phyloP scores from a whole-genome alignment of 2,888 invertebrate genomes.

The Drosophila rellima region DNA sequence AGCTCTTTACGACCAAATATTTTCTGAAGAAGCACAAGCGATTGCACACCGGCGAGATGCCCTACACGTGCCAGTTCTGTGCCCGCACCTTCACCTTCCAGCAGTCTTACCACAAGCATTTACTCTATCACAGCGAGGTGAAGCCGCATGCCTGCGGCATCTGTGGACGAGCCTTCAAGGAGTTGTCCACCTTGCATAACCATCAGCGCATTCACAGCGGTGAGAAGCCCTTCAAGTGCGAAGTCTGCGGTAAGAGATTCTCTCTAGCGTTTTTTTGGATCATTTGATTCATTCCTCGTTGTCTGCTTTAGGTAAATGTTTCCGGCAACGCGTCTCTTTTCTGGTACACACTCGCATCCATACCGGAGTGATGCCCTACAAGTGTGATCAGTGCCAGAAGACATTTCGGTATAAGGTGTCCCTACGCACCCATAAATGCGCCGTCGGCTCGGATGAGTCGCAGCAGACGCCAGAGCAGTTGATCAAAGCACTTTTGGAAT shows the following conservation, averaged over 20 bases:
- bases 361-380: slow-evolving; percentile 94
- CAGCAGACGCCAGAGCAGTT: slow-evolving; percentile 78
- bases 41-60: slow-evolving; percentile 95
- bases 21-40: slow-evolving; percentile 95
- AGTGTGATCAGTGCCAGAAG: slow-evolving; percentile 92
- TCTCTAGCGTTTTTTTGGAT: too few species aligned
- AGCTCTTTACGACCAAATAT: slow-evolving; percentile 95
- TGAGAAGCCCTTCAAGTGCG: slow-evolving; percentile 94
- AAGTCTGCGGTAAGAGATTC: slow-evolving; percentile 90
- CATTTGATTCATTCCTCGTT: neutral
- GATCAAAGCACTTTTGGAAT: slow-evolving; percentile 80
- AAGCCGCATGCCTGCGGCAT: slow-evolving; percentile 92
- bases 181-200: slow-evolving; percentile 94
- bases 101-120: slow-evolving; percentile 95
- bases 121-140: slow-evolving; percentile 94
- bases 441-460: slow-evolving; percentile 32
- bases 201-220: slow-evolving; percentile 92
- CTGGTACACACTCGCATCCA: slow-evolving; percentile 94
- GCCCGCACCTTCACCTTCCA: slow-evolving; percentile 95
- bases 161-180: slow-evolving; percentile 94
- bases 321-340: slow-evolving; percentile 94
- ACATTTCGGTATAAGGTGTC: slow-evolving; percentile 94
- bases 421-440: slow-evolving; percentile 93
- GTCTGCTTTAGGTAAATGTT: slow-evolving; percentile 90
- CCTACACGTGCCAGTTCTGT: slow-evolving; percentile 93